Evolutionary conservation across 2,888 invertebrate genomes (phyloP), one percentile per base, ranked within the genome.

Genomic region (Mesorhabditis spiculigera): DNA sequence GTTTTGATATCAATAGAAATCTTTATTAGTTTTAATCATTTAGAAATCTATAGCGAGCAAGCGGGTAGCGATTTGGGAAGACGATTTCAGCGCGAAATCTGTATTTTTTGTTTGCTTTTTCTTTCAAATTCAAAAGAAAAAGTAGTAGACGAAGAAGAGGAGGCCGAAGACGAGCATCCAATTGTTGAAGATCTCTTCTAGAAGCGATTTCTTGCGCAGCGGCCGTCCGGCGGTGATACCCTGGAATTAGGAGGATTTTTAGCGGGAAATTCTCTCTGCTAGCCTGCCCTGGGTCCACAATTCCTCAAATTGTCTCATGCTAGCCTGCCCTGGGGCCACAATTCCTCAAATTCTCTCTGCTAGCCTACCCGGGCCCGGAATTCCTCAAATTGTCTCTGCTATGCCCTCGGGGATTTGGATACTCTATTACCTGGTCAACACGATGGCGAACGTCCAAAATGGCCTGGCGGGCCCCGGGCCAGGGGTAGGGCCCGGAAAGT

Each of bases 381-480:
- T 28, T 28, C 28, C 3, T 28, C 28, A 28, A 28, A 28, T 28
- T 28, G n/a, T n/a, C 28, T 28, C 28, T 28, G 28, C 28, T 28
- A 28, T 28, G 28, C 28, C 28, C 28, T n/a, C 28, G 28, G 28
- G 28, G n/a, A n/a, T n/a, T n/a, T n/a, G n/a, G n/a, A n/a, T n/a
- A n/a, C n/a, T n/a, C n/a, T n/a, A n/a, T n/a, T n/a, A n/a, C n/a
- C n/a, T n/a, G n/a, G n/a, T n/a, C n/a, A n/a, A n/a, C n/a, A n/a
- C n/a, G n/a, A n/a, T n/a, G n/a, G n/a, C n/a, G n/a, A n/a, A n/a
- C n/a, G n/a, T n/a, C n/a, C n/a, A 81, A 61, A 58, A 82, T n/a
- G 43, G 82, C 81, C 0, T 78, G 43, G 61, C 79, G 68, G 65
- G 82, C 82, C 28, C 78, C 80, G 8, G 69, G 28, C 82, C 81